phyloP scores from a whole-genome alignment of 1,140 invertebrate genomes.

The Rhizoglyphus robini region DNA sequence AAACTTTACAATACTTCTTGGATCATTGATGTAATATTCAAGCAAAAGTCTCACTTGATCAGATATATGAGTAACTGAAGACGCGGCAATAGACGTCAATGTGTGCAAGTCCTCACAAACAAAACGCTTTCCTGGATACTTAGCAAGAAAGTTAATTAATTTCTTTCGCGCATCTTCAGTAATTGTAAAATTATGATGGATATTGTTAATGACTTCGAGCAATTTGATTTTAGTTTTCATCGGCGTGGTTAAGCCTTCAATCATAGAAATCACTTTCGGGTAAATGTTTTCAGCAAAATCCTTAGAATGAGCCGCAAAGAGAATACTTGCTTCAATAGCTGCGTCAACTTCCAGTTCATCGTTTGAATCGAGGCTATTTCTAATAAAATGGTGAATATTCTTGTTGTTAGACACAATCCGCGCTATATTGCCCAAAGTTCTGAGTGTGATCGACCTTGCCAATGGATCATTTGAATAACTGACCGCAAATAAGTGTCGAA shows the following conservation, averaged over 20 bases:
- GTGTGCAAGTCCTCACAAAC: conserved; percentile 70
- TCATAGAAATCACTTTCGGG: conserved; percentile 87
- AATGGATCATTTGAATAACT: conserved; percentile 92
- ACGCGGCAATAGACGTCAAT: conserved; percentile 67
- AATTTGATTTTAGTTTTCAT: conserved; percentile 78
- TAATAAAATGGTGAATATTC: conserved; percentile 86
- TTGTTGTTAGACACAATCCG: conserved; percentile 81
- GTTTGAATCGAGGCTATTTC: conserved; percentile 79
- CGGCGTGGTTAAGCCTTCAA: conserved; percentile 74
- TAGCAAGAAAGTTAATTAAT: conserved; percentile 63
- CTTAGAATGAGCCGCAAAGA: conserved; percentile 79
- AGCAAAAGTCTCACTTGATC: conserved; percentile 54
- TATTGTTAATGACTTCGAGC: conserved; percentile 78
- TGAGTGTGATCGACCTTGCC: conserved; percentile 71
- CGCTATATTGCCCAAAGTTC: conserved; percentile 75
- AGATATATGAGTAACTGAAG: conserved; percentile 77
- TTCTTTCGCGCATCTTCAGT: conserved; percentile 55
- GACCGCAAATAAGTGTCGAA: conserved; percentile 79
- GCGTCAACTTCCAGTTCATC: conserved; percentile 89
- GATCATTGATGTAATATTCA: conserved; percentile 45
- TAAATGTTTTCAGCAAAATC: conserved; percentile 92
- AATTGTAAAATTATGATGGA: conserved; percentile 78
- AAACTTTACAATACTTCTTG: conserved; percentile 53
- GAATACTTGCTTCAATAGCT: conserved; percentile 81
- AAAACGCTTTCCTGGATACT: conserved; percentile 68